Base-by-base conservation (phyloP, 2,797 vertebrate genomes). In the Chelonia mydas region DNA sequence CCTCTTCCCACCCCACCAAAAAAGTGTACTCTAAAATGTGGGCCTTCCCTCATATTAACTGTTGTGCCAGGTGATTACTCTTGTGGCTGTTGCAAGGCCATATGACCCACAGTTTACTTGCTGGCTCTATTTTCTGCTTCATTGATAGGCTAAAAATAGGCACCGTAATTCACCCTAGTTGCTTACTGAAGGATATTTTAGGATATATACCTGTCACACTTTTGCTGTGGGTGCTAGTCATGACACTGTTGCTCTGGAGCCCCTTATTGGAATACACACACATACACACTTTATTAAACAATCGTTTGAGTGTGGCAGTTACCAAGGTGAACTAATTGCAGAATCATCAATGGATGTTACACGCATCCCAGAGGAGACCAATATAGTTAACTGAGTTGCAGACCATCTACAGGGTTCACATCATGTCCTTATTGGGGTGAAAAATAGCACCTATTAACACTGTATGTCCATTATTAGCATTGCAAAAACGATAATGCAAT, bases 251-350 rank as follows among this genome's bases (percentile, higher is more conserved):
- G 27, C 45, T 47, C 57, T 94, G 87, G 92, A 97, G 90, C 94
- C 89, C 89, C 90, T 93, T 96, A 92, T 94, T 92, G 90, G 85
- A 83, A 83, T 37, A 37, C 5, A 82, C 51, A 21, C 16, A 19
- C 0, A 1, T 27, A 49, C 23, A 21, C 55, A n/a, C 12, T 90
- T 88, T 84, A 37, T 82, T 81, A 16, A 17, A 51, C 85, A 47
- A n/a, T 74, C 59, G 74, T 84, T 13, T 9, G 28, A 31, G 90
- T 54, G 3, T 1, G 0, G 51, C 8, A 13, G 45, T 91, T 88
- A 25, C 19, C 88, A 65, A 5, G 1, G 2, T 12, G 25, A 45
- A 76, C 41, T 50, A 51, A 72, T 41, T 57, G 59, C 80, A 28
- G 45, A 94, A n/a, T 12, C 27, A 17, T 83, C 61, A 65, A 33